Evolutionary conservation across 2,888 invertebrate species (phyloP), one percentile per base, ranked within the genome.

Genomic region (Morpho achilles): DNA sequence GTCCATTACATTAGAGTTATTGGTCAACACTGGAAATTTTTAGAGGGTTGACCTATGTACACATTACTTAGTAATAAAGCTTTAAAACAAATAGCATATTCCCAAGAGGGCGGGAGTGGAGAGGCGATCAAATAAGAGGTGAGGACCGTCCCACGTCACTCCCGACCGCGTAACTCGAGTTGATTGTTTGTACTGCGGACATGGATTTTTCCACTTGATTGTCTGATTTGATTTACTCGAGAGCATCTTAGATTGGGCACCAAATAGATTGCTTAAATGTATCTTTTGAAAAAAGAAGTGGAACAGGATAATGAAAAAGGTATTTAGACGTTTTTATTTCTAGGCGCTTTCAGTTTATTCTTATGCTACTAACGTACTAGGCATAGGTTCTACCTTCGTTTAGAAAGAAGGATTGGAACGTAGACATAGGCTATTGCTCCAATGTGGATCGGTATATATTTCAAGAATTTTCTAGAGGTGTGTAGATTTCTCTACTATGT

Each of bases 41-140:
- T 84, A 82, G 86, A 88, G 87, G 87, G 87, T 80, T 87, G 89
- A 89, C 89, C 89, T 89, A 83, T 77, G 89, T 75, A 89, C 87
- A 90, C 87, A 90, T 90, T 89, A 89, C 89, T 90, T 87, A 89
- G 87, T 86, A 82, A 89, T 89, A 88, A 87, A 87, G 89, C 87
- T 87, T 89, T 89, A 90, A 88, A 89, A 90, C 88, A 89, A 90
- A 90, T 87, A 89, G 73, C 70, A 68, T 65, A 63, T 62, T 80
- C 87, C 79, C 82, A 53, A 58, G 76, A 74, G 83, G 79, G 64
- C 65, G 66, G 65, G 66, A 69, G 70, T 70, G 71, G 72, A 80
- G 80, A 76, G 80, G 74, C 77, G 74, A 77, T 82, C 84, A 82
- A 87, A 87, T 82, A 85, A 77, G 75, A 76, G 76, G 76, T 76